These are phyloP conservation scores for Indri indri DNA, from an alignment of 2,113 vertebrate genomes.

Conservation along the genomic window DNA sequence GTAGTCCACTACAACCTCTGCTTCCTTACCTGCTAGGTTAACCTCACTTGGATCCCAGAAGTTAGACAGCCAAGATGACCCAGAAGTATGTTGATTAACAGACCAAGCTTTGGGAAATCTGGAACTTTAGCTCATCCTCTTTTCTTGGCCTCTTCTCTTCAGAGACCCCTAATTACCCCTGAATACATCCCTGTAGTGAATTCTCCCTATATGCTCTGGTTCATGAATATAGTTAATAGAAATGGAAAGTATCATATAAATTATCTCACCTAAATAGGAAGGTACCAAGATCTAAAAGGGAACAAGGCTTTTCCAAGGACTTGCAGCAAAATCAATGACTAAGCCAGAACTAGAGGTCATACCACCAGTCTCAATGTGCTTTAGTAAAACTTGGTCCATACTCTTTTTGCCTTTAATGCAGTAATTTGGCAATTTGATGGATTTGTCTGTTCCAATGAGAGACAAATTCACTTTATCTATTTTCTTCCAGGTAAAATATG, in stretches of 20 bases:
- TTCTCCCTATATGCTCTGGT: not conserved
- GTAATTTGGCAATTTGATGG: not conserved
- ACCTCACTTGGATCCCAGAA: not conserved
- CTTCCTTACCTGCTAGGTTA: not conserved
- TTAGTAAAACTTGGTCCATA: not conserved
- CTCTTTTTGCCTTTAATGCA: not conserved
- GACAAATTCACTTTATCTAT: not conserved
- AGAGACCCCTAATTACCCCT: not conserved
- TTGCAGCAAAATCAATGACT: not conserved
- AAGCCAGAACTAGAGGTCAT: not conserved
- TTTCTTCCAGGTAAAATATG: not conserved
- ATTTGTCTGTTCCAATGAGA: not conserved
- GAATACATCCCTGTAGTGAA: not conserved
- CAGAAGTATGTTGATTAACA: not conserved
- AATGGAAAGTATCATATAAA: not conserved
- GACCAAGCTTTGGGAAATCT: not conserved
- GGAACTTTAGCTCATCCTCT: not conserved
- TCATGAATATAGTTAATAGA: not conserved
- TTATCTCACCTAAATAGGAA: not conserved
- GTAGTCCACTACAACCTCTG: not conserved
- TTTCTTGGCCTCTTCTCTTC: not conserved
- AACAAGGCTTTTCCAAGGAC: not conserved
- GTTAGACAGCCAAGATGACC: not conserved
- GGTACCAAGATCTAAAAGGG: not conserved
- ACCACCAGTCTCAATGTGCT: not conserved